Evolutionary conservation across 2,113 vertebrate genomes (phyloP).

Genomic region (Cavia aperea): DNA sequence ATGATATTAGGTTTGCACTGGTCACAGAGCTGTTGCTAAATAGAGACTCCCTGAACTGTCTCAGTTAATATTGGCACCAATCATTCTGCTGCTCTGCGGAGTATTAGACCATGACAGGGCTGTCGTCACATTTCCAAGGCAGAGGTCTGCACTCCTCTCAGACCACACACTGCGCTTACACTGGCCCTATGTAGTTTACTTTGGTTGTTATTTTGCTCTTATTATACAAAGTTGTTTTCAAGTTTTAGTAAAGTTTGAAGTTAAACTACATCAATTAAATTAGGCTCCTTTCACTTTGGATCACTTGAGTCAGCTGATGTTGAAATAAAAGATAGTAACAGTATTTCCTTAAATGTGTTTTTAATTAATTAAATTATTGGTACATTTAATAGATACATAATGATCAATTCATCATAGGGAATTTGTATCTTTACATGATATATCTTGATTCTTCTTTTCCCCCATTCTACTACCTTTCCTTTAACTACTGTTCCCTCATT

Average conservation of each 20-base stretch:
- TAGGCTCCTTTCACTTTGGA: not conserved
- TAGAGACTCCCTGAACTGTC: conserved; percentile 61
- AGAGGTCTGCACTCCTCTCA: not conserved
- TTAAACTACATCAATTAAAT: not conserved
- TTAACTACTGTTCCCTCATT: not conserved
- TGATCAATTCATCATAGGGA: not conserved
- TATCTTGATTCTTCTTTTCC: not conserved
- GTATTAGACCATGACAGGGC: conserved; percentile 50
- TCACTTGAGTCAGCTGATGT: not conserved
- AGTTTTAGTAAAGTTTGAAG: not conserved
- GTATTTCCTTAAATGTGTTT: not conserved
- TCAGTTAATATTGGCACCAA: conserved; percentile 58
- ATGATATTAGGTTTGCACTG: conserved; percentile 42
- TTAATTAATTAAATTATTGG: not conserved
- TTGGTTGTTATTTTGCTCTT: not conserved
- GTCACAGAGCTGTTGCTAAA: conserved; percentile 53
- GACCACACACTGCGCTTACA: not conserved
- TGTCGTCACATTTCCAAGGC: conserved; percentile 33
- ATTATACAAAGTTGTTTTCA: not conserved
- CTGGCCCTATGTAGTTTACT: not conserved
- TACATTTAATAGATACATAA: not conserved
- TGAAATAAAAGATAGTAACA: not conserved
- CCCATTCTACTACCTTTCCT: not conserved
- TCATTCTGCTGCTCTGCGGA: conserved; percentile 56
- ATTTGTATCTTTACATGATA: not conserved